These are phyloP conservation scores for Antheraea mylitta DNA, from an alignment of 1,140 invertebrate genomes.

Conservation along the genomic window DNA sequence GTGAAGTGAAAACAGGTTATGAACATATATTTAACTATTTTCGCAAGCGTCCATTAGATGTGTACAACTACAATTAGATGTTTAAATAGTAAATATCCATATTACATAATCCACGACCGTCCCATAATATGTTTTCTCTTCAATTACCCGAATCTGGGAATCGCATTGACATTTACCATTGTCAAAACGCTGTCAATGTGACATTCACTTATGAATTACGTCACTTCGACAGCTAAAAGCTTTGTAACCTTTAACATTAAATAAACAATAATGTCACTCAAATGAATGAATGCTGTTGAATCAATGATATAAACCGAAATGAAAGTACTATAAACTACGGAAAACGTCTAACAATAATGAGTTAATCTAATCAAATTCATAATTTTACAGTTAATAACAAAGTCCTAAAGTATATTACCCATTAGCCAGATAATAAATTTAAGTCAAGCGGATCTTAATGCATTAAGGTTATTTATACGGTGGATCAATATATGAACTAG, in stretches of 20 bases:
- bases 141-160: neutral
- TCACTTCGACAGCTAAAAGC: neutral
- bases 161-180: neutral
- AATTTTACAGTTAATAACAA: too few species aligned
- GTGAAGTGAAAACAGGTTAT: neutral
- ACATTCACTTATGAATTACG: neutral
- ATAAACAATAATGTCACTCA: neutral
- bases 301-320: neutral
- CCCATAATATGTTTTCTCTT: slow-evolving; percentile 3
- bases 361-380: too few species aligned
- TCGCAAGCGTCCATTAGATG: slow-evolving; percentile 5
- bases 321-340: too few species aligned
- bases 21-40: neutral
- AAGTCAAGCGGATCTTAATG: too few species aligned
- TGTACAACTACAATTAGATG: neutral
- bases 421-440: too few species aligned
- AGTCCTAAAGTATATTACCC: too few species aligned
- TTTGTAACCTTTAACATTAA: neutral
- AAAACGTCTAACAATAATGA: too few species aligned
- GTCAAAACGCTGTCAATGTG: neutral
- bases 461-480: too few species aligned
- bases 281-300: neutral
- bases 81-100: neutral
- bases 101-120: neutral
- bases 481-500: too few species aligned